Percentiles rank a stretch among this genome's conserved stretches.
Conservation (phyloP, 2,113 vertebrate species). For the Psittacula cyanocephala region DNA sequence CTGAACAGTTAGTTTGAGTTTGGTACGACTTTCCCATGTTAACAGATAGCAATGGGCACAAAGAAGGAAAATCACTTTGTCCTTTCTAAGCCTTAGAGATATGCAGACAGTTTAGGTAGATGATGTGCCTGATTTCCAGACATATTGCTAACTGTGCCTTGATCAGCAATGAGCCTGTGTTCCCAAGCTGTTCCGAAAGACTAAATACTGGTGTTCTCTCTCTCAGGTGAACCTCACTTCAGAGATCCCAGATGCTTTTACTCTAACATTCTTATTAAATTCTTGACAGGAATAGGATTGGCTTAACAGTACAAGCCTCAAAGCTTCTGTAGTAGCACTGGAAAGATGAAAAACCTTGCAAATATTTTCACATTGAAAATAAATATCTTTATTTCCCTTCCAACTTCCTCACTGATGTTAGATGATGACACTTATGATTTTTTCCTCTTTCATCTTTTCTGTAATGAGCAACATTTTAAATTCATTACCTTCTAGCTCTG, state of each 20-base stretch:
- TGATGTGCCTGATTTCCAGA: not conserved
- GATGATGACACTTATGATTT: not conserved
- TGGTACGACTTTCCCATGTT: not conserved
- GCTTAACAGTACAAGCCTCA: not conserved
- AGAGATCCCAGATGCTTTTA: not conserved
- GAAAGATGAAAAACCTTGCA: not conserved
- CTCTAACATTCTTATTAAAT: not conserved
- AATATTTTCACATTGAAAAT: not conserved
- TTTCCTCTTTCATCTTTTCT: not conserved
- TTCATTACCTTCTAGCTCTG: not conserved
- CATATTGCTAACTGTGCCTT: not conserved
- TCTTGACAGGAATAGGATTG: not conserved
- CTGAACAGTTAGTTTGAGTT: not conserved
- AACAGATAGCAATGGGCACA: accelerated
- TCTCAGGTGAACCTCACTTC: not conserved
- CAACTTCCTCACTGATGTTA: not conserved
- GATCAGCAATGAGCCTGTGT: not conserved
- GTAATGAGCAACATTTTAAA: not conserved
- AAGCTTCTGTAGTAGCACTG: not conserved
- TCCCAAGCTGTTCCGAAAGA: not conserved
- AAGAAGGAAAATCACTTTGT: not conserved
- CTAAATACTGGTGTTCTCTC: not conserved
- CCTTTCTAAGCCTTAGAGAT: not conserved
- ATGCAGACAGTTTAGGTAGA: not conserved
- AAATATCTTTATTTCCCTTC: not conserved